Percentiles rank a stretch among this genome's conserved stretches.
Evolutionary conservation across 1,140 invertebrate genomes (phyloP).

Genomic region (Cydia splendana): DNA sequence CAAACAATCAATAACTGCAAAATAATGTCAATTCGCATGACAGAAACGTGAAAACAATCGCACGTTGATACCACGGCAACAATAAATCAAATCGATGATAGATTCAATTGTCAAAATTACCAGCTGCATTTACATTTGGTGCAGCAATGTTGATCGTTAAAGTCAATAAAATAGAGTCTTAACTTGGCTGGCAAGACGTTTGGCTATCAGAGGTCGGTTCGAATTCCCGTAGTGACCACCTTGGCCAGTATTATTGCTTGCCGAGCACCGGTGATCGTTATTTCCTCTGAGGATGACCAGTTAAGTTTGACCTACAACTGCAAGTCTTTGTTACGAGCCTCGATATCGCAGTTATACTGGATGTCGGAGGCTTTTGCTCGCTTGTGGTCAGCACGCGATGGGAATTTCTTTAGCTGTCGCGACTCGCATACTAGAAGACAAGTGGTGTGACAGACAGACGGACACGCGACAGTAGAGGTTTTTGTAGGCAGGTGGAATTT

Average conservation of each 20-base stretch:
- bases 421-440: conserved; percentile 7
- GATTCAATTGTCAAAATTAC: conserved; percentile 25
- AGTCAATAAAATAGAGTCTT: not conserved
- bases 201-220: conserved; percentile 1
- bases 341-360: not conserved
- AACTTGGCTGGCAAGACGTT: not conserved
- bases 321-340: not conserved
- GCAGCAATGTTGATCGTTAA: not conserved
- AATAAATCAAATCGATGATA: conserved; percentile 24
- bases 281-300: too few relatives aligned
- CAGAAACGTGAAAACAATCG: conserved; percentile 26
- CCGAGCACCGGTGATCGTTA: not conserved
- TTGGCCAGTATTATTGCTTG: not conserved
- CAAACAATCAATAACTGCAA: conserved; percentile 20
- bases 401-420: not conserved
- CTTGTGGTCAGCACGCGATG: not conserved
- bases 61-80: conserved; percentile 3
- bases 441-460: conserved; percentile 28
- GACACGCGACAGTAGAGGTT: conserved; percentile 2
- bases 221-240: conserved; percentile 11
- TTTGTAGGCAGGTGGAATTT: conserved; percentile 11
- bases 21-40: conserved; percentile 26
- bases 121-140: not conserved
- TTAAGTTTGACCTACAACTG: not conserved
- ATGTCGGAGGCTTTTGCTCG: not conserved